Conservation (phyloP, 1,140 invertebrate species). For the Bombus terrestris region DNA sequence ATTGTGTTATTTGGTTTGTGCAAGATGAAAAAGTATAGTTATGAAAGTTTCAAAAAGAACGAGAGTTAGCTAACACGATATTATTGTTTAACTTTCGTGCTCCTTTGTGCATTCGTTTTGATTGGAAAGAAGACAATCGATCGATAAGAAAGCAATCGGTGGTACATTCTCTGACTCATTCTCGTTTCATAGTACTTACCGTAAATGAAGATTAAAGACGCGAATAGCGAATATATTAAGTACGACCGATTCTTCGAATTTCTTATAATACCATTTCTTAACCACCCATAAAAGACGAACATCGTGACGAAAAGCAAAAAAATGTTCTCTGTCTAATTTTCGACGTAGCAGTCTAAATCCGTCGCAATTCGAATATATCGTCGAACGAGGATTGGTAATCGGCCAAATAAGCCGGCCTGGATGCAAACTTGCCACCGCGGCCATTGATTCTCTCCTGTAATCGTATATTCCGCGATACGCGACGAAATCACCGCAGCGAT, state of each 20-base stretch:
- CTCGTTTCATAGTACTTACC: neutral
- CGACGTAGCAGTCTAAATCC: neutral
- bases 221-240: no score
- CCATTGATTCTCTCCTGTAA: constrained; percentile 39
- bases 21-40: no score
- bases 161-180: no score
- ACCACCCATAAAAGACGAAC: neutral
- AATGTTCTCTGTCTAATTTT: neutral
- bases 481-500: constrained; percentile 28
- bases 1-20: no score
- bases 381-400: constrained; percentile 2
- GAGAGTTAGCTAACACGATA: no score
- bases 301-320: neutral
- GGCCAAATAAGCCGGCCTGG: constrained; percentile 11
- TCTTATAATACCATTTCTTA: no score
- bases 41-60: no score
- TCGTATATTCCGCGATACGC: constrained; percentile 30
- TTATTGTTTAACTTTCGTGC: no score
- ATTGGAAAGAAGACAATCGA: neutral
- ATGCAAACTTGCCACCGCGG: constrained; percentile 8
- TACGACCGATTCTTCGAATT: no score
- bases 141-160: neutral
- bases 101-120: neutral
- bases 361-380: constrained; percentile 12
- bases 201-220: neutral